Evolutionary conservation across 1,140 invertebrate genomes (phyloP).

Genomic region (Hesperophylax magnus): DNA sequence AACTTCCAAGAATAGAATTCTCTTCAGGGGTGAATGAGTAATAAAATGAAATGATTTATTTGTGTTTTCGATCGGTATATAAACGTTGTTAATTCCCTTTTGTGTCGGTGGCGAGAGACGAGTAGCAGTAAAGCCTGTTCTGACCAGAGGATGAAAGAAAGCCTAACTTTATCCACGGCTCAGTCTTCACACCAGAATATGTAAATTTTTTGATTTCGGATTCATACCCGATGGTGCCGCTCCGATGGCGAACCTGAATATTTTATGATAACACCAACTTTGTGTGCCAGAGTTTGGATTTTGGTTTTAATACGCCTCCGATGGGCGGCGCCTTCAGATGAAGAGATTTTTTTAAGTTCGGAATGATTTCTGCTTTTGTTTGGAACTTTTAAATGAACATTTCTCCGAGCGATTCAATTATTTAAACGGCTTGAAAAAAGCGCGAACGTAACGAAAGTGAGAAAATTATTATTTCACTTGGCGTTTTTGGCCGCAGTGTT

Average conservation of each 20-base stretch:
- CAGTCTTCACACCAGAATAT: slow-evolving; percentile 51
- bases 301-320: slow-evolving; percentile 48
- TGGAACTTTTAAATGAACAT: not conserved
- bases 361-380: slow-evolving; percentile 15
- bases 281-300: slow-evolving; percentile 43
- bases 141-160: slow-evolving; percentile 11
- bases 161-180: slow-evolving; percentile 34
- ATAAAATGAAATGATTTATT: no score
- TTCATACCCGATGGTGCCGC: slow-evolving; percentile 54
- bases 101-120: no score
- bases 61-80: no score
- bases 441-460: not conserved
- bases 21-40: no score
- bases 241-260: slow-evolving; percentile 53
- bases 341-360: slow-evolving; percentile 3
- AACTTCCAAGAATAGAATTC: no score
- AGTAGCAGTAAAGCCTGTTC: not conserved
- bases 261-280: slow-evolving; percentile 57
- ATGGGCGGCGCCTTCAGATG: slow-evolving; percentile 4
- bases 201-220: slow-evolving; percentile 57
- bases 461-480: no score
- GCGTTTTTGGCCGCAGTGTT: no score
- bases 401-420: not conserved
- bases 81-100: no score
- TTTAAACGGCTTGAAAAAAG: not conserved